Evolutionary conservation across 2,797 vertebrate genomes (phyloP), one percentile per base, ranked within the genome.

Genomic region (Sebastes iracundus): DNA sequence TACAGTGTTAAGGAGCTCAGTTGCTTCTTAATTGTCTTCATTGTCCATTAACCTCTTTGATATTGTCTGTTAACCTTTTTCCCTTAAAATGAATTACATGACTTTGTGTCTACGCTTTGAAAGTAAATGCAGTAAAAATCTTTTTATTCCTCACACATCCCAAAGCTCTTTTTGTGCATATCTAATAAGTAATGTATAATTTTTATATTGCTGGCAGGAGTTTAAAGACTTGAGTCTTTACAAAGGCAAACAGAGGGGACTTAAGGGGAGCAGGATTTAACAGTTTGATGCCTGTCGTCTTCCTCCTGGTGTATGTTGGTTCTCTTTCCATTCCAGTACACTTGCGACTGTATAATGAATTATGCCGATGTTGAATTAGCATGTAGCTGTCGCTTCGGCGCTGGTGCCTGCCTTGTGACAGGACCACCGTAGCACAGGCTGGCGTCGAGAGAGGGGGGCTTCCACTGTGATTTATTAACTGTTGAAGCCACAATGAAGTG

Each of bases 281-380:
- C 94, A 91, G 90, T 92, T 88, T 91, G 87, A 92, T 91, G 92
- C 82, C 92, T 92, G 92, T 92, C 90, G 73, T 90, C 84, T 80
- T 88, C 86, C 79, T 94, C 92, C 88, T 88, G 92, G 90, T 94
- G 89, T 87, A 85, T 90, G 93, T 94, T 92, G 92, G 87, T 93
- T 91, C 77, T 88, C 85, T 95, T 95, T 95, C 94, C 93, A 88
- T 95, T 90, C 93, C 93, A 89, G 79, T 95, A 95, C 94, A 89
- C 94, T 91, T 83, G 92, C 88, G 92, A 93, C 91, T 95, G 93
- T 95, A 95, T 96, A 96, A 95, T 96, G 95, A 95, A 96, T 95
- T 94, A 95, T 93, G 94, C 91, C 92, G 87, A 92, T 94, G 94
- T 93, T 94, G 94, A 96, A 96, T 96, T 96, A 96, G 95, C 95